Base-by-base conservation (phyloP, 2,113 vertebrate genomes). In the Andinoacara biseriatus region DNA sequence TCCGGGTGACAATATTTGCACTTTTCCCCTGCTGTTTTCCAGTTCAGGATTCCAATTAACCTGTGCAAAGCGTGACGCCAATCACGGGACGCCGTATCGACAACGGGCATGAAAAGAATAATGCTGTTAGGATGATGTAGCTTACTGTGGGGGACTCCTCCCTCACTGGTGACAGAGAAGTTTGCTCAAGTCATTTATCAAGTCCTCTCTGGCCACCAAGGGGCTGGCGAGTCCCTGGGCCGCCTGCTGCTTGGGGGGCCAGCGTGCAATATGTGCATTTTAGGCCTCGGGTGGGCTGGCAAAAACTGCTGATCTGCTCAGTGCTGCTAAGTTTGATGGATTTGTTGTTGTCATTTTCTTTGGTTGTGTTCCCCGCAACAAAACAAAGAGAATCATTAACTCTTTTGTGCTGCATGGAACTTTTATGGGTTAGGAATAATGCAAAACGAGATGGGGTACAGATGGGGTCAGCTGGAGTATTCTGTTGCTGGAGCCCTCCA, bases 331-430 rank as follows among this genome's bases (percentile, higher is more conserved):
- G 95, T 96, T 96, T 97, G 96, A 97, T 97, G 96, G 96, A 97
- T 97, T 95, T 96, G 95, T 95, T 97, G 95, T 96, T 96, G 95
- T 96, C 96, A 96, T 95, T 96, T 95, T 96, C 95, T 97, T 97
- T 96, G 93, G 94, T 95, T 94, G 92, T 78, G 76, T 93, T 95
- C 91, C 91, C 91, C 90, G 87, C 93, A 90, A 95, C 94, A 92
- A 94, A 96, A 97, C 95, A 96, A 97, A 97, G 94, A 95, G 95
- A 95, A 97, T 96, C 95, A 97, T 97, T 96, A 97, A 96, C 96
- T 96, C 96, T 96, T 96, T 97, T 97, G 95, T 97, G 96, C 95
- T 95, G 95, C 95, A 95, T 94, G 94, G 95, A 95, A 96, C 96
- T 96, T 97, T 97, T 96, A 97, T 95, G 95, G 95, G 94, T 95